These are phyloP conservation scores for Pogonocichla stellata DNA, from an alignment of 2,113 vertebrate genomes.

Conservation along the genomic window DNA sequence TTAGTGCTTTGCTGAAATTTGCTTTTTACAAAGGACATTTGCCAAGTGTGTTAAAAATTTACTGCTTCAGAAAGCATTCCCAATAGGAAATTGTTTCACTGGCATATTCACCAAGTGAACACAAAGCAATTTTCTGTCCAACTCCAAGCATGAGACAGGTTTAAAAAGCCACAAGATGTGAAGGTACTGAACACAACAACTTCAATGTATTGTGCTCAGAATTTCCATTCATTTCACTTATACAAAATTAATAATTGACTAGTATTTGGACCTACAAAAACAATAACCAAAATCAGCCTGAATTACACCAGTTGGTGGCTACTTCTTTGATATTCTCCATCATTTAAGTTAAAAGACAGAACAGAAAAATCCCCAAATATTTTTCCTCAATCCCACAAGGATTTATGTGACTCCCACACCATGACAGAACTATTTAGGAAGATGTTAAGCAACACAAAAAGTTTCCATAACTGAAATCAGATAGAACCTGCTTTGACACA, in stretches of 20 bases:
- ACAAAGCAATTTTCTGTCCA: not conserved
- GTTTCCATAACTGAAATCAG: not conserved
- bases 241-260: not conserved
- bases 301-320: not conserved
- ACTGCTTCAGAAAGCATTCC: conserved; percentile 32
- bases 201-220: not conserved
- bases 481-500: not conserved
- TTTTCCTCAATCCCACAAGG: not conserved
- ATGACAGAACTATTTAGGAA: not conserved
- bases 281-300: not conserved
- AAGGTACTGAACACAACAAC: not conserved
- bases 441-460: not conserved
- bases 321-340: not conserved
- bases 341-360: not conserved
- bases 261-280: not conserved
- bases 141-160: not conserved
- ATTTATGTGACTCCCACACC: not conserved
- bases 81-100: conserved; percentile 35
- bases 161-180: not conserved
- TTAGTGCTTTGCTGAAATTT: conserved; percentile 22
- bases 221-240: not conserved
- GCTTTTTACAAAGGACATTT: conserved; percentile 14
- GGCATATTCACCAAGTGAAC: not conserved
- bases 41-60: conserved; percentile 26
- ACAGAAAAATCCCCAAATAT: not conserved